Conservation (phyloP, 2,888 invertebrate species). For the Plagodis pulveraria region DNA sequence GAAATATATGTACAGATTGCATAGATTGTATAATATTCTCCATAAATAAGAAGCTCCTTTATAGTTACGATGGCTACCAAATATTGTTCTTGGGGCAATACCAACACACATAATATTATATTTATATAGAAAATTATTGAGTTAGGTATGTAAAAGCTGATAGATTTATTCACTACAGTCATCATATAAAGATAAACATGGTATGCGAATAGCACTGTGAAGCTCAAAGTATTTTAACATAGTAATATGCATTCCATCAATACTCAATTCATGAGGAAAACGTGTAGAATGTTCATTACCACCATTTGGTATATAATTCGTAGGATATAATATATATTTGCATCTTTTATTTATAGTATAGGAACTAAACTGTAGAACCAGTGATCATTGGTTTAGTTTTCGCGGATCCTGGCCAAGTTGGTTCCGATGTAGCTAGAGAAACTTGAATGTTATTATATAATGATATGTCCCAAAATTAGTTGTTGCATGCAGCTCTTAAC, state of each 20-base stretch:
- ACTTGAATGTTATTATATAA: too few species aligned
- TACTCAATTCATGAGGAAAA: too few species aligned
- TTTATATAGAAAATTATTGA: background rate
- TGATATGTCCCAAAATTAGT: too few species aligned
- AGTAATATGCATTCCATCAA: too few species aligned
- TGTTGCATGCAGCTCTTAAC: too few species aligned
- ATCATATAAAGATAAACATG: background rate
- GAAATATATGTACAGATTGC: too few species aligned
- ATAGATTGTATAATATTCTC: too few species aligned
- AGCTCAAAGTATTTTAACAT: too few species aligned
- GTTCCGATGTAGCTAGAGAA: too few species aligned
- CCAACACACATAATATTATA: conserved; percentile 1
- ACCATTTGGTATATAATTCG: too few species aligned
- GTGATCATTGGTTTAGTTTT: background rate
- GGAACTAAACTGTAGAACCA: background rate
- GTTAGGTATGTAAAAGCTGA: background rate
- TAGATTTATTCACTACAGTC: conserved; percentile 11
- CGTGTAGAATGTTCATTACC: background rate
- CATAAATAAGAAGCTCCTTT: conserved; percentile 1
- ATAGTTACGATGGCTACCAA: conserved; percentile 7
- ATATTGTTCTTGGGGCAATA: conserved; percentile 21
- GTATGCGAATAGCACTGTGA: too few species aligned
- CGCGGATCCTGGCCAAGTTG: too few species aligned
- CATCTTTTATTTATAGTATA: background rate
- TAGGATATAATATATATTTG: background rate